phyloP scores from a whole-genome alignment of 2,888 invertebrate species.

The Frankliniella fusca region DNA sequence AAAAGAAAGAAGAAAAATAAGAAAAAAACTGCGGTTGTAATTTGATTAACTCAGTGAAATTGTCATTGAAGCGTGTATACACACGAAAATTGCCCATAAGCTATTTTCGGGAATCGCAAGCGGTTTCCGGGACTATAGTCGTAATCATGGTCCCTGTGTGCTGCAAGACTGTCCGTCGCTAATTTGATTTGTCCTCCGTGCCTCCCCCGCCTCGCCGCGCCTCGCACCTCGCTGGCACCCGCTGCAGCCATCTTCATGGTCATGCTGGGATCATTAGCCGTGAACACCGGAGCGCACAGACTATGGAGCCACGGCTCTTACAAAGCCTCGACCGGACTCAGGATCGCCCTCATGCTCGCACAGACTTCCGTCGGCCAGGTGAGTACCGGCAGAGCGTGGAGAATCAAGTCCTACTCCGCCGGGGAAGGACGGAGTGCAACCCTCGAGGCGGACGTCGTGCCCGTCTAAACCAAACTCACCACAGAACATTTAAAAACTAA shows the following conservation, averaged over 20 bases:
- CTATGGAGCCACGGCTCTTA: conserved; percentile 89
- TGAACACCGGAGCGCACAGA: conserved; percentile 88
- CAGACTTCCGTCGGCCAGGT: conserved; percentile 89
- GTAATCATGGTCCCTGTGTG: neutral
- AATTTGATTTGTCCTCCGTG: neutral
- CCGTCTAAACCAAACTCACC: too few species aligned
- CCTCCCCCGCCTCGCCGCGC: too few species aligned
- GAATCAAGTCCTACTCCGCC: too few species aligned
- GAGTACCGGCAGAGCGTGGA: neutral
- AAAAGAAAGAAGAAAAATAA: too few species aligned
- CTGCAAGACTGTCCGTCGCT: neutral
- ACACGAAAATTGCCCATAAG: neutral
- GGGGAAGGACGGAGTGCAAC: too few species aligned
- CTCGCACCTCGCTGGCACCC: too few species aligned
- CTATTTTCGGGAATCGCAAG: neutral
- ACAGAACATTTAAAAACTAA: too few species aligned
- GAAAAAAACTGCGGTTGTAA: neutral
- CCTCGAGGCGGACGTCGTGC: too few species aligned
- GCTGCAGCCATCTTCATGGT: conserved; percentile 60
- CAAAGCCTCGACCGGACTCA: conserved; percentile 65
- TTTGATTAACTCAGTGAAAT: conserved; percentile 11
- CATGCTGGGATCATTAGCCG: conserved; percentile 65
- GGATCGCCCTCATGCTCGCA: conserved; percentile 71
- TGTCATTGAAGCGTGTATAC: neutral
- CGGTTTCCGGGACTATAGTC: conserved; percentile 3